Percentiles rank a stretch among this genome's conserved stretches.
Conservation (phyloP, 2,113 vertebrate genomes). For the Terrapene triunguis region DNA sequence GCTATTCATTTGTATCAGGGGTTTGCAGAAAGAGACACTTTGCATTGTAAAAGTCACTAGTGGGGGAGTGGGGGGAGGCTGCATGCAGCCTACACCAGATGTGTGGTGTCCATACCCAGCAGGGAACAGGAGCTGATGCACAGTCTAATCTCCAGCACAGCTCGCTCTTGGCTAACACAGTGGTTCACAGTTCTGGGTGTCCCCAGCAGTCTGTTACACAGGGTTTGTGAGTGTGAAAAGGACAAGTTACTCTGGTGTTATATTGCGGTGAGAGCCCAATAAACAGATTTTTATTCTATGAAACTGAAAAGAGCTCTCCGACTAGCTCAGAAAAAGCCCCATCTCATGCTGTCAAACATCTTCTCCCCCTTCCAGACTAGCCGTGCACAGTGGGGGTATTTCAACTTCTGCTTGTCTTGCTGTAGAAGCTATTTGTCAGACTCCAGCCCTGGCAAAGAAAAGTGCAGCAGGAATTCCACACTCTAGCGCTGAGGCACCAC, state of each 20-base stretch:
- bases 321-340: not conserved
- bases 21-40: too few species aligned
- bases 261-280: fast-evolving
- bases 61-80: too few species aligned
- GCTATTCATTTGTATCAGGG: too few species aligned
- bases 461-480: not conserved
- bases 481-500: not conserved
- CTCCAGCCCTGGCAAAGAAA: not conserved
- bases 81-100: too few species aligned
- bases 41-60: too few species aligned
- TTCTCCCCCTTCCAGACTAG: not conserved
- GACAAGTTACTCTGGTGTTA: not conserved
- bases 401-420: not conserved
- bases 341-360: fast-evolving
- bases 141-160: not conserved
- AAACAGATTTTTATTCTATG: too few species aligned
- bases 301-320: not conserved
- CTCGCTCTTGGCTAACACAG: too few species aligned
- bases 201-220: too few species aligned
- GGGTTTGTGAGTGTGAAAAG: too few species aligned
- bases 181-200: too few species aligned
- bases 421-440: not conserved
- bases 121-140: not conserved
- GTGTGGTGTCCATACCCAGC: too few species aligned
- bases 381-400: not conserved